Evolutionary conservation across 1,140 invertebrate species (phyloP).

Genomic region (Neoseiulus cucumeris): DNA sequence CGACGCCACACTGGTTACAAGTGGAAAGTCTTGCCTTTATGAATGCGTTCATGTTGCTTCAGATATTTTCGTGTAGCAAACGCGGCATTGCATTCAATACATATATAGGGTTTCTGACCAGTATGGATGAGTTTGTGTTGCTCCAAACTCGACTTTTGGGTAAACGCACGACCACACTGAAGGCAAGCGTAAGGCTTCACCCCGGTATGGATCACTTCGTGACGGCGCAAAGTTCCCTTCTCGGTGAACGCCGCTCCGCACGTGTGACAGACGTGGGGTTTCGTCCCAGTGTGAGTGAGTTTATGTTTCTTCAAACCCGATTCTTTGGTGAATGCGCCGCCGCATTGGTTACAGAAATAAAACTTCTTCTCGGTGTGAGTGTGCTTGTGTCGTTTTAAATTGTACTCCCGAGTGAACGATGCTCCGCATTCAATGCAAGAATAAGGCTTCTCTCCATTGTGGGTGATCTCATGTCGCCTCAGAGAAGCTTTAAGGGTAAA

Average conservation of each 20-base stretch:
- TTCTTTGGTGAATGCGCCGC: constrained; percentile 17
- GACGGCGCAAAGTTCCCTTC: constrained; percentile 36
- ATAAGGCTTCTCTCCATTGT: no score
- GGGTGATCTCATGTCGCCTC: no score
- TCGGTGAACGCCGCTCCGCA: constrained; percentile 34
- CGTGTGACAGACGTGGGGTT: constrained; percentile 34
- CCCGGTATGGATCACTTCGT: constrained; percentile 33
- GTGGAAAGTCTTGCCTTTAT: no score
- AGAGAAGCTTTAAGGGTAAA: no score
- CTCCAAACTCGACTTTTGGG: constrained; percentile 23
- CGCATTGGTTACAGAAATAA: constrained; percentile 17
- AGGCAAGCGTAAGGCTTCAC: constrained; percentile 32
- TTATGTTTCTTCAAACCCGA: constrained; percentile 14
- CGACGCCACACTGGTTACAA: no score
- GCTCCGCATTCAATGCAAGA: no score
- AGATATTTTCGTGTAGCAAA: no score
- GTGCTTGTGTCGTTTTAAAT: no score
- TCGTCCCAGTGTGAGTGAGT: constrained; percentile 19
- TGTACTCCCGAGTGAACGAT: no score
- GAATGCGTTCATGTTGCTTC: no score
- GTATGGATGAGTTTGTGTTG: constrained; percentile 29
- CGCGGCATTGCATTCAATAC: constrained; percentile 24
- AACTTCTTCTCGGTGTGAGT: constrained; percentile 14
- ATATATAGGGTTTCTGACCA: constrained; percentile 28
- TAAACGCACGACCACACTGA: constrained; percentile 27